Evolutionary conservation across 1,140 invertebrate species (phyloP).

Genomic region (Philotrypesis tridentata): DNA sequence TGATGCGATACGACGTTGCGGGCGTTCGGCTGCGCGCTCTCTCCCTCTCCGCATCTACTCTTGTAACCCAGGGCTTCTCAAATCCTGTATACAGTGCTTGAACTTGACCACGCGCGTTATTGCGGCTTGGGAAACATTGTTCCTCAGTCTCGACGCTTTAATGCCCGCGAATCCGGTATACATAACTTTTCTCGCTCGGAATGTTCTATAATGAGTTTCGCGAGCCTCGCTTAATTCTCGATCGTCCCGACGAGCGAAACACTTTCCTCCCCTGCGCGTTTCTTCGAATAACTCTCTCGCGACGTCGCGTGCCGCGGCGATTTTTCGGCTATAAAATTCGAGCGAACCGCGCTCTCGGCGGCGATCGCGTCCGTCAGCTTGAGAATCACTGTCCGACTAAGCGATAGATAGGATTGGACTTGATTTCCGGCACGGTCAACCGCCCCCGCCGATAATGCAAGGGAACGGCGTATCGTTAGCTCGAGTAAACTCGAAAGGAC

Average conservation of each 20-base stretch:
- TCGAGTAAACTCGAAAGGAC: constrained; percentile 66
- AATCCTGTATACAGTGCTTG: too few species aligned
- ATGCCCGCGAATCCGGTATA: background rate
- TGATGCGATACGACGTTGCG: constrained; percentile 50
- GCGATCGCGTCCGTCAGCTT: constrained; percentile 46
- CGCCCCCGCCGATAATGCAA: constrained; percentile 59
- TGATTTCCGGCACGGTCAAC: constrained; percentile 63
- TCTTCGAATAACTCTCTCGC: too few species aligned
- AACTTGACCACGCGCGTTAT: constrained; percentile 4
- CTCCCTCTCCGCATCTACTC: background rate
- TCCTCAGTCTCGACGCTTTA: background rate
- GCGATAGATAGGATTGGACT: constrained; percentile 66
- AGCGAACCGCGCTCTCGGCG: too few species aligned
- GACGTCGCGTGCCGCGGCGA: too few species aligned
- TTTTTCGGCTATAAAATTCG: too few species aligned
- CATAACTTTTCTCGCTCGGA: background rate
- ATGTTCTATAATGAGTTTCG: background rate
- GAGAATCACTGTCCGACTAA: constrained; percentile 53
- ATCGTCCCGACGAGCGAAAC: too few species aligned
- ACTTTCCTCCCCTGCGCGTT: too few species aligned
- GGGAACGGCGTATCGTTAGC: constrained; percentile 58
- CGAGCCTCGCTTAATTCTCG: too few species aligned
- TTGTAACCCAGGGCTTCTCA: too few species aligned
- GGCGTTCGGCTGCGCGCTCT: background rate
- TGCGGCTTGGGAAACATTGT: background rate